Percentiles rank a stretch among this genome's conserved stretches.
Conservation (phyloP, 2,888 invertebrate species). For the Matsumyia berberina region DNA sequence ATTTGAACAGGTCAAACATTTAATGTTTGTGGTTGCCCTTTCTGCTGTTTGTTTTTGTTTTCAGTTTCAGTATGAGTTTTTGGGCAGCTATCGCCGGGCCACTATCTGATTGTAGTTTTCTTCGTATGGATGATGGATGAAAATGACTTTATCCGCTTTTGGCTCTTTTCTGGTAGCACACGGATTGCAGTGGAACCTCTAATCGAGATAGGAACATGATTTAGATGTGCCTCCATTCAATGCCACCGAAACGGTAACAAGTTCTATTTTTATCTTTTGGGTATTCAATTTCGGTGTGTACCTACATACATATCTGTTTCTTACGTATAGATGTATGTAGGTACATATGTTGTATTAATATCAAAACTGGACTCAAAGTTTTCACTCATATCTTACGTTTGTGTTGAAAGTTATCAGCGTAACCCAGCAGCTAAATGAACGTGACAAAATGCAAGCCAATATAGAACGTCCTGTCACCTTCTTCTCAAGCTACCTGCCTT, state of each 20-base stretch:
- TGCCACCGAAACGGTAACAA: slow-evolving; percentile 55
- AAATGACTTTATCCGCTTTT: slow-evolving; percentile 72
- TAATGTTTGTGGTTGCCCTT: slow-evolving; percentile 59
- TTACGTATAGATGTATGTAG: too few species aligned
- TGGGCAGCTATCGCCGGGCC: slow-evolving; percentile 52
- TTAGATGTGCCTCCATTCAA: slow-evolving; percentile 60
- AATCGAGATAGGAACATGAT: slow-evolving; percentile 73
- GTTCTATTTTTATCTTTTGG: slow-evolving; percentile 40
- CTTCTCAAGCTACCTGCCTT: too few species aligned
- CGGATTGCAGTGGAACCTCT: slow-evolving; percentile 47
- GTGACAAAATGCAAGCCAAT: too few species aligned
- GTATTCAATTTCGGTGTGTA: background rate
- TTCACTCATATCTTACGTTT: too few species aligned
- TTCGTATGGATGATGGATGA: slow-evolving; percentile 73
- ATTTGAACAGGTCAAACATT: slow-evolving; percentile 74
- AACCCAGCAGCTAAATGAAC: too few species aligned
- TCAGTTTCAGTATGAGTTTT: slow-evolving; percentile 32
- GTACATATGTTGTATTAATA: too few species aligned
- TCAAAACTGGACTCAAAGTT: too few species aligned
- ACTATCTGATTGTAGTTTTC: slow-evolving; percentile 58
- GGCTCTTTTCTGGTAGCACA: slow-evolving; percentile 62
- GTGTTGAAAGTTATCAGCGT: too few species aligned
- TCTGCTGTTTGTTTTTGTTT: slow-evolving; percentile 36
- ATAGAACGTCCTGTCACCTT: too few species aligned
- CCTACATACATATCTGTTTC: too few species aligned